phyloP scores from a whole-genome alignment of 2,888 invertebrate species.

The Calephelis perditalis region DNA sequence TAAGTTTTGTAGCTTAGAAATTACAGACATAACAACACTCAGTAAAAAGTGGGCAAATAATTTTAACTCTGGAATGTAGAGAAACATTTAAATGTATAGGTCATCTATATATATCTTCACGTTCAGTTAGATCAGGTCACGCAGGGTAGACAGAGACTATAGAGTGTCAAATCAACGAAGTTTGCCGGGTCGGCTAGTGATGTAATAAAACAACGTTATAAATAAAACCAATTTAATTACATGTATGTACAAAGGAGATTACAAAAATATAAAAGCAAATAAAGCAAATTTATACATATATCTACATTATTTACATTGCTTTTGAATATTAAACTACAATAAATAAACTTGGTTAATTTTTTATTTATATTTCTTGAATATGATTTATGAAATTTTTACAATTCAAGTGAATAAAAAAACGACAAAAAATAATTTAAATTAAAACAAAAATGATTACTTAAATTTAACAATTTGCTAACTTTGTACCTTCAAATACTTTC shows the following conservation, averaged over 20 bases:
- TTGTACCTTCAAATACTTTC: background rate
- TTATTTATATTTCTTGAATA: background rate
- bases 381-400: background rate
- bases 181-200: too few relatives aligned
- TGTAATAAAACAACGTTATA: conserved; percentile 22
- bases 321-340: conserved; percentile 31
- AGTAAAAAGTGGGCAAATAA: too few relatives aligned
- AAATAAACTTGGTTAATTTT: conserved; percentile 6
- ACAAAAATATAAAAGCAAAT: conserved; percentile 37
- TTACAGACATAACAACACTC: too few relatives aligned
- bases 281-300: conserved; percentile 39
- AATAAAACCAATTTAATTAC: conserved; percentile 39
- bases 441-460: background rate
- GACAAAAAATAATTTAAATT: too few relatives aligned
- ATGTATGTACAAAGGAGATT: conserved; percentile 45
- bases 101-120: too few relatives aligned
- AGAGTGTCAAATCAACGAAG: too few relatives aligned
- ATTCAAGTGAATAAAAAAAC: background rate
- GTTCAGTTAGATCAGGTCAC: too few relatives aligned
- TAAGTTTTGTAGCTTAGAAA: too few relatives aligned
- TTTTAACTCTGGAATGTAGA: too few relatives aligned
- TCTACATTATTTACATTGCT: conserved; percentile 61
- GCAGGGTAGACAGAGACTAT: too few relatives aligned
- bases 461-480: background rate
- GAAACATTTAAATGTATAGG: too few relatives aligned